phyloP scores from a whole-genome alignment of 1,140 invertebrate species.

The Coelopa frigida region DNA sequence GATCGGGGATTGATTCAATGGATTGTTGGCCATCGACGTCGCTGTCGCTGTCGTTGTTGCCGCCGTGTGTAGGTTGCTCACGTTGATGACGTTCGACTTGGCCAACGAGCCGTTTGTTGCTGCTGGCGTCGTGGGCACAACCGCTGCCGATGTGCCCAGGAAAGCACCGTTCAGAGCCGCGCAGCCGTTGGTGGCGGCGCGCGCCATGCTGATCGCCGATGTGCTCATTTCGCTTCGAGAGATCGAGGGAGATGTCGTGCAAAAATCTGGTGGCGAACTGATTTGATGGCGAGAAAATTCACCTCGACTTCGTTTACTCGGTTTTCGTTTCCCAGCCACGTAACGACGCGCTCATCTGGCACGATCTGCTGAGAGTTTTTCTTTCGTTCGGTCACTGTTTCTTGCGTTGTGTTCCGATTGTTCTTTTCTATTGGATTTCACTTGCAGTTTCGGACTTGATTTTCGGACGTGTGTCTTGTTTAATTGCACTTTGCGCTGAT shows the following conservation, averaged over 20 bases:
- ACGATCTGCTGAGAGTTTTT: no score
- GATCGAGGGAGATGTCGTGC: not conserved
- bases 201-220: constrained; percentile 30
- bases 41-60: not conserved
- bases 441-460: no score
- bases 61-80: constrained; percentile 5
- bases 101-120: constrained; percentile 6
- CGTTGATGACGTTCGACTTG: constrained; percentile 11
- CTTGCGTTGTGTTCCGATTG: no score
- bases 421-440: no score
- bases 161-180: constrained; percentile 12
- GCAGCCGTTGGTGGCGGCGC: constrained; percentile 23
- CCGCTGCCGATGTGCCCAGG: constrained; percentile 1
- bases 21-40: not conserved
- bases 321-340: no score
- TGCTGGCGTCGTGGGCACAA: constrained; percentile 16
- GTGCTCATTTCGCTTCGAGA: constrained; percentile 8
- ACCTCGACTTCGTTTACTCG: no score
- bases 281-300: no score
- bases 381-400: no score
- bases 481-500: no score
- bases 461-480: no score
- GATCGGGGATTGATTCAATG: not conserved
- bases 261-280: no score
- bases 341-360: no score